Conservation (phyloP, 2,888 invertebrate genomes). For the Diogma glabrata region DNA sequence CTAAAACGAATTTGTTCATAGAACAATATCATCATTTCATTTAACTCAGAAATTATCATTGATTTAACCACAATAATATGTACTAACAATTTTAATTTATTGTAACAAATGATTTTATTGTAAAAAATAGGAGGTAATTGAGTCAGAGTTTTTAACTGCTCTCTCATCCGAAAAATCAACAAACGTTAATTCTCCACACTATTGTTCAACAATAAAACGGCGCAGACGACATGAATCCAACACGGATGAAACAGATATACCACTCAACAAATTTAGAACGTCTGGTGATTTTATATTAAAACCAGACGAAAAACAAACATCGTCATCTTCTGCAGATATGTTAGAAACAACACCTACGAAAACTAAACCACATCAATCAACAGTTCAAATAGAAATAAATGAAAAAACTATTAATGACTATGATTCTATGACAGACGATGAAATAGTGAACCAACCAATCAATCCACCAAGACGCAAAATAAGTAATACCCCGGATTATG, state of each 20-base stretch:
- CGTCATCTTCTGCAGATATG: conserved; percentile 14
- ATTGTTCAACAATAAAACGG: conserved; percentile 18
- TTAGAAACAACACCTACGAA: conserved; percentile 12
- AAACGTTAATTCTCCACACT: conserved; percentile 20
- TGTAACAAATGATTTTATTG: too few relatives aligned
- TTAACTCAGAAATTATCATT: too few relatives aligned
- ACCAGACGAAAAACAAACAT: conserved; percentile 12
- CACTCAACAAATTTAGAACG: too few relatives aligned
- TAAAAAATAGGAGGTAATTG: conserved; percentile 32
- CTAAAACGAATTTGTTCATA: too few relatives aligned
- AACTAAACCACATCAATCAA: not conserved
- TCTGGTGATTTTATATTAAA: too few relatives aligned
- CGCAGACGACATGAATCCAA: too few relatives aligned
- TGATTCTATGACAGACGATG: conserved; percentile 14
- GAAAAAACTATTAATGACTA: not conserved
- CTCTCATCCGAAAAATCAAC: conserved; percentile 34
- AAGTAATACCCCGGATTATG: conserved; percentile 22
- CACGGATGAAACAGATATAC: too few relatives aligned
- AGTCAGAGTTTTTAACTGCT: conserved; percentile 36
- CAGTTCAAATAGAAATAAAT: conserved; percentile 2
- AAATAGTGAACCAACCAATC: conserved; percentile 26
- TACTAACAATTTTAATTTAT: too few relatives aligned
- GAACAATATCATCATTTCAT: too few relatives aligned
- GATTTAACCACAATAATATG: too few relatives aligned
- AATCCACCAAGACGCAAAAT: conserved; percentile 33